These are phyloP conservation scores for Marmota flaviventris DNA, from an alignment of 2,113 vertebrate species.

Conservation along the genomic window DNA sequence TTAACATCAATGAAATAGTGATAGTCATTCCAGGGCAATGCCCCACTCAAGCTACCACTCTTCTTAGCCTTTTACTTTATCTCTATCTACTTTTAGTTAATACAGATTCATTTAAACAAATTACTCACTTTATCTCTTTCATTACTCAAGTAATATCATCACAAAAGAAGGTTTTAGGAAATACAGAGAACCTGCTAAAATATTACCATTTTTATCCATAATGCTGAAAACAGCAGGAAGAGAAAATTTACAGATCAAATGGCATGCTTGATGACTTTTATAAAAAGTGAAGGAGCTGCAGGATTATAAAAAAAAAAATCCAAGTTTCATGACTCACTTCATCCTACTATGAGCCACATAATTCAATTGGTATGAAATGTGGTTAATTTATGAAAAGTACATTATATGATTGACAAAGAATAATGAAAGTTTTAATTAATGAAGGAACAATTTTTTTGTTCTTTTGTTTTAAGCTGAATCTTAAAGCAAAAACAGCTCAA, in stretches of 20 bases:
- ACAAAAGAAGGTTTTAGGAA: conserved; percentile 45
- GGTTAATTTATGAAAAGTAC: conserved; percentile 17
- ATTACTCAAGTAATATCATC: conserved; percentile 30
- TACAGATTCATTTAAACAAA: background rate
- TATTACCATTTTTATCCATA: background rate
- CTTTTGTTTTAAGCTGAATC: conserved; percentile 26
- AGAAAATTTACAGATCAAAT: background rate
- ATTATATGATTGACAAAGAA: conserved; percentile 39
- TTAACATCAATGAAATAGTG: background rate
- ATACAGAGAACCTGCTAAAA: background rate
- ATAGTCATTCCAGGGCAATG: background rate
- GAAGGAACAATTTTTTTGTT: background rate
- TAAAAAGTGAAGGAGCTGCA: background rate
- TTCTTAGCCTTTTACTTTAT: background rate
- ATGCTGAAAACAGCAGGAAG: background rate
- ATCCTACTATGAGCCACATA: background rate
- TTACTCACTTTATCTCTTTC: background rate
- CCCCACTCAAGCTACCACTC: background rate
- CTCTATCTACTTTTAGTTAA: background rate
- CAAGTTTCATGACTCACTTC: background rate
- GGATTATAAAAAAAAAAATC: background rate
- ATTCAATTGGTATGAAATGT: conserved; percentile 2
- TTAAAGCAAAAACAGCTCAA: background rate
- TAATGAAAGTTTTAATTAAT: conserved; percentile 21
- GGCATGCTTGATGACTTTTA: background rate